Evolutionary conservation across 2,797 vertebrate species (phyloP), one percentile per base, ranked within the genome.

Genomic region (Scomberomorus guttatus): DNA sequence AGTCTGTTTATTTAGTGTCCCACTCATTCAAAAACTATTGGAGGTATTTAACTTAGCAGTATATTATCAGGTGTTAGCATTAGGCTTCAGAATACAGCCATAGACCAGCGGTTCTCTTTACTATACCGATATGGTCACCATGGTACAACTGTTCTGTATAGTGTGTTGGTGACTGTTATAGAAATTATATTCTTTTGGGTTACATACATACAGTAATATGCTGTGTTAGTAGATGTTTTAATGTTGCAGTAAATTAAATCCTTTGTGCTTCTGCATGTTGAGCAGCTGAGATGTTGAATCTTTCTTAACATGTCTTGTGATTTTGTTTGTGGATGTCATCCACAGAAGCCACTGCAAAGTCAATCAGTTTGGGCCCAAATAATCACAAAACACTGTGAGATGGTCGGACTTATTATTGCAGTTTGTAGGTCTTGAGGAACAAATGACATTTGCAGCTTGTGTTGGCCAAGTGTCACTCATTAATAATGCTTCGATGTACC

Each of bases 391-490:
- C 44, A 17, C 17, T 39, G 17, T 62, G n/a, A 59, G 32, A 25
- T 20, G 5, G 5, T 51, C n/a, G 54, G 34, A 68, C 50, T 56
- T 46, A 67, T 72, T 69, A 51, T 46, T 56, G 6, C 18, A n/a
- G 11, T 52, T 55, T 67, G 42, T 68, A 22, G 11, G 6, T 66
- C 52, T 64, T 2, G 3, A 67, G 18, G 10, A 77, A 62, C 46
- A 75, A 65, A 48, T 9, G 8, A 46, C 44, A 48, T 72, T 15
- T 64, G 48, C 39, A 79, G 25, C 52, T 60, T 18, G 4, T 56
- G 11, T 25, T 25, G 44, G 12, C 42, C 13, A 32, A 44, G 50
- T 66, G 20, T 74, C 58, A 52, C 65, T 67, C 54, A 77, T 80
- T 46, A 63, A 77, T 79, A 42, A 71, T n/a, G n/a, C n/a, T n/a